A percentile compares a stretch with the other conserved stretches of the same genome.
phyloP scores from a whole-genome alignment of 2,113 vertebrate species.

The Saccopteryx bilineata region DNA sequence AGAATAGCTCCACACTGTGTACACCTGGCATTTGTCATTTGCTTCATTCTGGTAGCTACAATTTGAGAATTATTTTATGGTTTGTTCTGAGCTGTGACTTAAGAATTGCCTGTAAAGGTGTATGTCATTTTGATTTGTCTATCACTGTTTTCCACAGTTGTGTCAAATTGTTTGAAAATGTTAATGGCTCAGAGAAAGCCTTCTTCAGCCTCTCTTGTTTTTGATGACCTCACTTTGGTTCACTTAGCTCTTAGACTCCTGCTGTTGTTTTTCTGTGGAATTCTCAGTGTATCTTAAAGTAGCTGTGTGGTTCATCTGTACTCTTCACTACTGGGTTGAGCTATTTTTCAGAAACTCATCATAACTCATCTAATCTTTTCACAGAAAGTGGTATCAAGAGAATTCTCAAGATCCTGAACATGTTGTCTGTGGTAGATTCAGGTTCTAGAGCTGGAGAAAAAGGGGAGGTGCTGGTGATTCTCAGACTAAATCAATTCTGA shows the following conservation, averaged over 20 bases:
- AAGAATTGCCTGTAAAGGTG: conserved; percentile 24
- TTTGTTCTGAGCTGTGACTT: conserved; percentile 15
- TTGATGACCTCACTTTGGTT: conserved; percentile 30
- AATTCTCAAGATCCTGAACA: not conserved
- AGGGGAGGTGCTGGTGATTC: not conserved
- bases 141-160: not conserved
- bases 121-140: not conserved
- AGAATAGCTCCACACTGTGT: not conserved
- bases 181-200: not conserved
- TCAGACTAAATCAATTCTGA: not conserved
- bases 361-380: conserved; percentile 29
- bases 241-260: not conserved
- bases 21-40: not conserved
- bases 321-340: not conserved
- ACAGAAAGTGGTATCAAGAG: not conserved
- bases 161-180: not conserved
- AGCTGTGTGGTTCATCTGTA: not conserved
- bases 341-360: not conserved
- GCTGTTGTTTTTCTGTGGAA: conserved; percentile 22
- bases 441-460: not conserved
- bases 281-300: not conserved
- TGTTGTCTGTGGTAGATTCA: not conserved
- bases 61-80: not conserved
- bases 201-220: not conserved
- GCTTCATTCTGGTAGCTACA: not conserved